phyloP scores from a whole-genome alignment of 2,797 vertebrate genomes.

The Clarias pachynema region DNA sequence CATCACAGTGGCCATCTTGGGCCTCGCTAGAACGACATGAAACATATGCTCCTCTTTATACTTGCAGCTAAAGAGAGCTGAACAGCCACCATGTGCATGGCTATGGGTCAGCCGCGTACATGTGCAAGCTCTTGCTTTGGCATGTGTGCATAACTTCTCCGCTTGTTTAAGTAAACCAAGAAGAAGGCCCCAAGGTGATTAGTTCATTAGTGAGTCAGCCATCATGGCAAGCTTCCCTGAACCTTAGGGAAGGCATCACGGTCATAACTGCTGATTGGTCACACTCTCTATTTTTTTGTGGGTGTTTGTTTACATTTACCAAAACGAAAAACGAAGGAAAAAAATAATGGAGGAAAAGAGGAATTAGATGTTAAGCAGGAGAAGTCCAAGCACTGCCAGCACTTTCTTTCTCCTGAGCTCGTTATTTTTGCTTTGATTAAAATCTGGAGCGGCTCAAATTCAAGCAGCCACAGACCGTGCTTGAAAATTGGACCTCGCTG shows the following conservation, averaged over 20 bases:
- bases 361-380: constrained; percentile 65
- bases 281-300: constrained; percentile 21
- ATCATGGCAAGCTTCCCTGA: constrained; percentile 39
- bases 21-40: constrained; percentile 62
- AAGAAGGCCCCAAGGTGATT: constrained; percentile 77
- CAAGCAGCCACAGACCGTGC: constrained; percentile 63
- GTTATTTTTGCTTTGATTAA: constrained; percentile 79
- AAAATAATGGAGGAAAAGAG: constrained; percentile 24
- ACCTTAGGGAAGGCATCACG: constrained; percentile 35
- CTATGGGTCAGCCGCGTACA: constrained; percentile 67
- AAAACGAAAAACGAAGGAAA: not conserved
- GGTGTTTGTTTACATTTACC: constrained; percentile 46
- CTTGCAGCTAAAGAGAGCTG: constrained; percentile 59
- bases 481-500: constrained; percentile 76
- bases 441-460: constrained; percentile 76
- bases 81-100: constrained; percentile 62
- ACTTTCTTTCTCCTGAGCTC: constrained; percentile 72
- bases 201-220: constrained; percentile 71
- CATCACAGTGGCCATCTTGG: constrained; percentile 64
- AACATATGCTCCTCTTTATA: constrained; percentile 71
- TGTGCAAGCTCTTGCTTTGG: constrained; percentile 54
- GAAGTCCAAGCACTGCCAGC: constrained; percentile 64
- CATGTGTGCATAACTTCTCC: constrained; percentile 72
- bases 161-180: constrained; percentile 75
- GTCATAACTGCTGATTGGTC: constrained; percentile 48